phyloP scores from a whole-genome alignment of 2,888 invertebrate genomes.

The Pilophorus perplexus region DNA sequence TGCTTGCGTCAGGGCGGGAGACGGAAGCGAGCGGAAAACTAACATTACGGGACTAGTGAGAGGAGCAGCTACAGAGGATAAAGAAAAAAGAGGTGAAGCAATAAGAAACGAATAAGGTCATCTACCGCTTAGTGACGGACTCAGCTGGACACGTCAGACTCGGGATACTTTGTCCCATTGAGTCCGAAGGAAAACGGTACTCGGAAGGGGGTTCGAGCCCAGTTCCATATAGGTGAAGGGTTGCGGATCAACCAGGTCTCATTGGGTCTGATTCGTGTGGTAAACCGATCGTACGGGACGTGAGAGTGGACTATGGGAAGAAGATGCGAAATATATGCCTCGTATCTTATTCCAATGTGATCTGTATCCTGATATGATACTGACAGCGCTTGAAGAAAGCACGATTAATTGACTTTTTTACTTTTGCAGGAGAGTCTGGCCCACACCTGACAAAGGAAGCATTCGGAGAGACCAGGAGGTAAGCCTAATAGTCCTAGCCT shows the following conservation, averaged over 20 bases:
- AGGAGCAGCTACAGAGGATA: neutral
- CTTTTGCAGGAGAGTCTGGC: constrained; percentile 19
- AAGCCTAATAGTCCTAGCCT: no score
- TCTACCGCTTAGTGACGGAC: neutral
- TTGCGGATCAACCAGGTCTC: neutral
- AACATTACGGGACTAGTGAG: neutral
- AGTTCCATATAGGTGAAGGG: neutral
- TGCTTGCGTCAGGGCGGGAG: neutral
- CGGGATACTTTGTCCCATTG: neutral
- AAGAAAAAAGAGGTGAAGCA: constrained; percentile 9
- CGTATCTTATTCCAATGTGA: neutral
- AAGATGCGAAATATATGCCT: neutral
- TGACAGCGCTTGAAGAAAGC: neutral
- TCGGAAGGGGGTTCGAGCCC: neutral
- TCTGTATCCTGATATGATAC: no score
- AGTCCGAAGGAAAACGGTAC: neutral
- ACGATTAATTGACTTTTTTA: neutral
- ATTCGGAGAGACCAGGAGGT: neutral
- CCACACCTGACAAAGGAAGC: constrained; percentile 6
- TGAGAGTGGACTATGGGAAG: neutral
- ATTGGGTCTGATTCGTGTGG: neutral
- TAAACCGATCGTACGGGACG: neutral
- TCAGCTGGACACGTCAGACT: neutral
- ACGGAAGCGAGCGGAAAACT: neutral
- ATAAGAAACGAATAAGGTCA: constrained; percentile 14